Evolutionary conservation across 2,888 invertebrate genomes (phyloP).

Genomic region (Rapana venosa): DNA sequence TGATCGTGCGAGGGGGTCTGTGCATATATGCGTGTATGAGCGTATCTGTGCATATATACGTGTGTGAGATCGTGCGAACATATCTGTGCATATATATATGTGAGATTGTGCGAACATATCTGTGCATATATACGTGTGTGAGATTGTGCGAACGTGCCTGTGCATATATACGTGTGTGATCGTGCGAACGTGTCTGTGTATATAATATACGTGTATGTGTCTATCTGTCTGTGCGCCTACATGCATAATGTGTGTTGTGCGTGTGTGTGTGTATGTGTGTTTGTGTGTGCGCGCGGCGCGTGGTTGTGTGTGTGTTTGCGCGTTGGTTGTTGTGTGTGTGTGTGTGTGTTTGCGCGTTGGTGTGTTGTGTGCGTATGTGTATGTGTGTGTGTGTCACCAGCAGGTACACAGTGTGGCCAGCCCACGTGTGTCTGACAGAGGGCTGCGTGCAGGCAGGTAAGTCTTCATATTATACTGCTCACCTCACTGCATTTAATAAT

Average conservation of each 20-base stretch:
- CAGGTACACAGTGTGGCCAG: neutral
- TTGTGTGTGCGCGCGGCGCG: neutral
- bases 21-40: no score
- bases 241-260: neutral
- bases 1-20: no score
- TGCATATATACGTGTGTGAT: no score
- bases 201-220: no score
- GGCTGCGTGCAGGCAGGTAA: conserved; percentile 19
- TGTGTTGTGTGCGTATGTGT: neutral
- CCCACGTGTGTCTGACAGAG: conserved; percentile 1
- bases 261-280: neutral
- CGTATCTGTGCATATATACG: no score
- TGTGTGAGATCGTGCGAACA: no score
- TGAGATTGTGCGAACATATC: no score
- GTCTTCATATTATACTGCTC: neutral
- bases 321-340: neutral
- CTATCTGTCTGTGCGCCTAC: neutral
- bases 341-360: neutral
- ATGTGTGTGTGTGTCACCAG: neutral
- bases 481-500: neutral
- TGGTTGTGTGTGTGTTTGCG: neutral
- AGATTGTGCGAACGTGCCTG: no score
- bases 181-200: no score
- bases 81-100: no score
- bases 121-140: no score